These are phyloP conservation scores for Circaetus gallicus DNA, from an alignment of 2,113 vertebrate genomes.

Conservation along the genomic window DNA sequence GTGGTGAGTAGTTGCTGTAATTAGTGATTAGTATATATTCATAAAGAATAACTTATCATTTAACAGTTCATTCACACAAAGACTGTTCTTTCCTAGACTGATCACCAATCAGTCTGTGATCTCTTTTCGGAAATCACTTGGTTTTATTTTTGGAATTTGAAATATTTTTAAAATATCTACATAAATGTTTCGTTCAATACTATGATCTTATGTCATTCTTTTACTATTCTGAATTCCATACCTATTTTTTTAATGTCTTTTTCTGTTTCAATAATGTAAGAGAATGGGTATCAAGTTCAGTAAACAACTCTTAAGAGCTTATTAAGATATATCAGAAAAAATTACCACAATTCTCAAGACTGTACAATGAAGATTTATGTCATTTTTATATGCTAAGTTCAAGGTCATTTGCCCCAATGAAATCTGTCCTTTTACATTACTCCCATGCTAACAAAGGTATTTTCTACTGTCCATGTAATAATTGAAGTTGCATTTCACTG, in stretches of 20 bases:
- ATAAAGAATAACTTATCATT: not conserved
- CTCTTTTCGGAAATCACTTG: not conserved
- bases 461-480: not conserved
- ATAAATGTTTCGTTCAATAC: not conserved
- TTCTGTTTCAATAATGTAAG: not conserved
- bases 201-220: not conserved
- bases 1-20: not conserved
- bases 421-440: not conserved
- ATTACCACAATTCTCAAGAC: not conserved
- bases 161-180: not conserved
- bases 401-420: not conserved
- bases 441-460: not conserved
- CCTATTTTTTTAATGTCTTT: not conserved
- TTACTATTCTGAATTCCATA: not conserved
- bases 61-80: not conserved
- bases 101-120: not conserved
- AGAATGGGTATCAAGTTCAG: not conserved
- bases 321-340: slow-evolving; percentile 9
- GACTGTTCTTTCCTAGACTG: not conserved
- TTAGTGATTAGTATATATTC: not conserved
- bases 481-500: not conserved
- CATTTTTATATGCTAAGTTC: not conserved
- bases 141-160: not conserved
- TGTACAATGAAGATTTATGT: slow-evolving; percentile 9
- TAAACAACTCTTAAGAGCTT: not conserved